Base-by-base conservation (phyloP, 2,888 invertebrate species). In the Netelia inedita region DNA sequence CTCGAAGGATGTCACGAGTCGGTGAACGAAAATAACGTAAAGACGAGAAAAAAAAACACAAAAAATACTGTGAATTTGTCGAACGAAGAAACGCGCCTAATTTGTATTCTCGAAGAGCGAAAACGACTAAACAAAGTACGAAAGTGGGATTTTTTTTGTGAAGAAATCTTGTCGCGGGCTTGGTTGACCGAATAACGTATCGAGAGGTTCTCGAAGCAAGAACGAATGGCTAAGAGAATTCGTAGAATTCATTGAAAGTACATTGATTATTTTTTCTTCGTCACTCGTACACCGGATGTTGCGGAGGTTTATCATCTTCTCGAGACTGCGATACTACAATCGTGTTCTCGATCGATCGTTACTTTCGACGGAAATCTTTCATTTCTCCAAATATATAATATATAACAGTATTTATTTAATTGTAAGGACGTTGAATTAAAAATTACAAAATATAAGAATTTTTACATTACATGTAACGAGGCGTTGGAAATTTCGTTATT, bases 31-130 rank as follows among this genome's bases (percentile, higher is more conserved):
- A 61, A 14, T 59, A 43, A 68, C n/a, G 11, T 28, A 59, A 71
- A 35, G 50, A 69, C 11, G 59, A 61, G 63, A 28, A 35, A 78
- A 16, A 50, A 65, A 1, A 63, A 71, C n/a, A 50, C 11, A 41
- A 50, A 65, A 46, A 68, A 66, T 55, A 61, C 28, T 74, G 57
- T 65, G 63, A 74, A 68, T 63, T 57, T 59, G 57, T 79, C 43
- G 46, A 14, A 2, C 35, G 19, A 11, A 23, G 21, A 73, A 55
- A 63, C 23, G 35, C 35, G 28, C 76, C 43, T 59, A 75, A 10
- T 75, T 63, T 76, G 76, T 76, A 73, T 73, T 84, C 68, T 59
- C 55, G 59, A 5, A 9, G 43, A 73, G 69, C 63, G 65, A 46
- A 35, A 59, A 50, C 69, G 41, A 66, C 11, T 68, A 46, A 10